Base-by-base conservation (phyloP, 2,797 vertebrate species). In the Amazona ochrocephala region DNA sequence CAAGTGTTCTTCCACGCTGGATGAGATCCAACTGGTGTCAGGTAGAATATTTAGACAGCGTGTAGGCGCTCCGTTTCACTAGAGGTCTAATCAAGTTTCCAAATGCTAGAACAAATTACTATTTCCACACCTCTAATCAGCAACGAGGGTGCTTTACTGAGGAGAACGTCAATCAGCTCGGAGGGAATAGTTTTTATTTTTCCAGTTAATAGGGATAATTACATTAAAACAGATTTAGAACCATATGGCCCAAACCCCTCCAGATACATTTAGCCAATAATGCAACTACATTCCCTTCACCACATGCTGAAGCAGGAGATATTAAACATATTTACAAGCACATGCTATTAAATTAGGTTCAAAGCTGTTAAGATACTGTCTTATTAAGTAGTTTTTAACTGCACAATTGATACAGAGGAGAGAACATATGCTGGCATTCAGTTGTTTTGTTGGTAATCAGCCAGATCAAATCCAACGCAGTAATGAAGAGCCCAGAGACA, bases 41-140 rank as follows among this genome's bases (percentile, higher is more conserved):
- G 93, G 90, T 92, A 94, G 95, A 96, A 68, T 96, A 96, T 96
- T 96, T 96, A 96, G 94, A 97, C 95, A 97, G 94, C 3, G 7
- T 87, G 94, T 96, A 90, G 94, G 95, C 22, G 1, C 94, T 95
- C 85, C 71, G 54, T 96, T 97, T 94, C 95, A 93, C 91, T 82
- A 95, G 85, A 96, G 87, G 85, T 79, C 91, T 95, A 96, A 96
- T 94, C 94, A 96, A 90, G 91, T 94, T 94, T 94, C 93, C 86
- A 91, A 96, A 90, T 37, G 83, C 77, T 90, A 84, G 95, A 96
- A 96, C 89, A 94, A 96, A 94, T 95, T 93, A 95, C 74, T 97
- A 94, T 94, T 96, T 96, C 96, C 89, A 96, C 95, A 97, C 93
- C 87, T 96, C 87, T 97, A 93, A 96, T 94, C 95, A 95, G 93